Evolutionary conservation across 92 coral and sea anemone species (phyloP).

Genomic region (Epizoanthus stellaris): DNA sequence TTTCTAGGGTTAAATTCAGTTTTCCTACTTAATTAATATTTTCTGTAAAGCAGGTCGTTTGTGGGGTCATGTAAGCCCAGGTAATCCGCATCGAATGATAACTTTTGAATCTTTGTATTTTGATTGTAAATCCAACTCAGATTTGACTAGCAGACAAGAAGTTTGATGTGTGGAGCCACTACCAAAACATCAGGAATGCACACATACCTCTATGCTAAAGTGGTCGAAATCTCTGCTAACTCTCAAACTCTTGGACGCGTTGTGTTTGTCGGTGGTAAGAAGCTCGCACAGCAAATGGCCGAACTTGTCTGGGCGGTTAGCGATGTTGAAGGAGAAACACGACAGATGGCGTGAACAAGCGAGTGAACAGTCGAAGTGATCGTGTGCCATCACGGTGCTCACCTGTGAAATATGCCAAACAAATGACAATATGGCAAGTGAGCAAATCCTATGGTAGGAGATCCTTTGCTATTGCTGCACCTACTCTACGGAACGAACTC

Average conservation of each 20-base stretch:
- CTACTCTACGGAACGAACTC: too few relatives aligned
- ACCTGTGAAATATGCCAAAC: not conserved
- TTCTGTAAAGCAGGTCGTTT: too few relatives aligned
- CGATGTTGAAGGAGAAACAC: not conserved
- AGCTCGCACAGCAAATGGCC: constrained; percentile 7
- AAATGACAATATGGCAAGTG: too few relatives aligned
- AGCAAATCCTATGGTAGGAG: too few relatives aligned
- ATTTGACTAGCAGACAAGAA: too few relatives aligned
- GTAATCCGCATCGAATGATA: too few relatives aligned
- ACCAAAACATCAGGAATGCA: not conserved
- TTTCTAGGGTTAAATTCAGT: too few relatives aligned
- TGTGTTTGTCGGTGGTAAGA: not conserved
- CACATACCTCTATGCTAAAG: not conserved
- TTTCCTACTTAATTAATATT: too few relatives aligned
- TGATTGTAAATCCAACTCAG: too few relatives aligned
- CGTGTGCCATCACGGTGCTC: not conserved
- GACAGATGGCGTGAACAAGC: not conserved
- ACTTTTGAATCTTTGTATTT: too few relatives aligned
- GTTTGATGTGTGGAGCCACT: not conserved
- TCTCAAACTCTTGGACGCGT: not conserved
- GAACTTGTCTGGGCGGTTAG: not conserved
- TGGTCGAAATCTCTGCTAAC: not conserved
- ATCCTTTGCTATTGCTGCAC: too few relatives aligned
- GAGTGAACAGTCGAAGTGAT: not conserved
- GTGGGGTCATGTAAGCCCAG: too few relatives aligned